These are phyloP conservation scores for Leptocoma aspasia DNA, from an alignment of 2,113 vertebrate genomes.

Conservation along the genomic window DNA sequence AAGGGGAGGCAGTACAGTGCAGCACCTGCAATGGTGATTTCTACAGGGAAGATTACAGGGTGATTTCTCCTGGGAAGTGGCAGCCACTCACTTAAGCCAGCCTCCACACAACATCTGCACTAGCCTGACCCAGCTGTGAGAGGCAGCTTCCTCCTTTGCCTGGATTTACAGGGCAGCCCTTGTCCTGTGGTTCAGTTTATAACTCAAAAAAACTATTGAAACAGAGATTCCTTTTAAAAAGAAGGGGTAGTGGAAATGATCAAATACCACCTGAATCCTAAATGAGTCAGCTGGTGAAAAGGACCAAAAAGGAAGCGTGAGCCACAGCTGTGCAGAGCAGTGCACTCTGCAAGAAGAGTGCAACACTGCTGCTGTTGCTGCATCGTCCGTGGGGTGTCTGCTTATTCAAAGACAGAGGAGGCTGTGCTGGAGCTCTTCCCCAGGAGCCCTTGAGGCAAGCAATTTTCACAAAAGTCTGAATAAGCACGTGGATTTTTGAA, in stretches of 20 bases:
- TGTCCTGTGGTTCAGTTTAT: not conserved
- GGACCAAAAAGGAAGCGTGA: not conserved
- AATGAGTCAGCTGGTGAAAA: not conserved
- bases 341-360: not conserved
- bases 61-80: not conserved
- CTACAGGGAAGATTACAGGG: too few relatives aligned
- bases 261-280: not conserved
- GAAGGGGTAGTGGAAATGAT: not conserved
- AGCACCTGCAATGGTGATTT: not conserved
- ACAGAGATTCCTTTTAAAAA: not conserved
- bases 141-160: not conserved
- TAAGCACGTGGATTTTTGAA: not conserved
- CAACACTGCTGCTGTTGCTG: not conserved
- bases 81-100: not conserved
- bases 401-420: not conserved
- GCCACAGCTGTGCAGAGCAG: not conserved
- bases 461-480: slow-evolving; percentile 21
- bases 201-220: not conserved
- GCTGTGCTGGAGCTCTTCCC: not conserved
- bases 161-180: not conserved
- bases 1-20: not conserved
- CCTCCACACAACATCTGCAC: not conserved
- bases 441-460: not conserved
- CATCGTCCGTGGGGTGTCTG: not conserved
- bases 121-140: not conserved